Evolutionary conservation across 2,888 invertebrate genomes (phyloP), one percentile per base, ranked within the genome.

Genomic region (Rotaria socialis): DNA sequence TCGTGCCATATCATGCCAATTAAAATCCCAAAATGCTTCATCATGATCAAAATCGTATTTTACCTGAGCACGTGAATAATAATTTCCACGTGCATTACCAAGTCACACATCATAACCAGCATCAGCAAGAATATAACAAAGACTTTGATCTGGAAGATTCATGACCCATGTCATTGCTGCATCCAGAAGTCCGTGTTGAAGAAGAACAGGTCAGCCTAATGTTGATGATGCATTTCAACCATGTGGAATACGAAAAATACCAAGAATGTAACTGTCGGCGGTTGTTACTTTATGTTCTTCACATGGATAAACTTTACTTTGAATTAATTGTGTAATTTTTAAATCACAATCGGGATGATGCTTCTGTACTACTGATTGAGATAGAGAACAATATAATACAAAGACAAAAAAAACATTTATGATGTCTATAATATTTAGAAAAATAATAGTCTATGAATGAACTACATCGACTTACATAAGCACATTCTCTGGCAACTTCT

Each of bases 61-160:
- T 10, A 93, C 90, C 89, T 95, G 95, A 2, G 93, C 93, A 89
- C 93, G 92, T 6, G 94, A 94, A 89, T 95, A 95, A 0, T 93
- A 93, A 89, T 95, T 96, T 0, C 96, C 96, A 88, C 96, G 92
- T 16, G 93, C 93, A 90, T 96, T 96, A 1, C 95, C 95, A 88
- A 96, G 89, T 96, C 96, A 96, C 93, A 92, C 89, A 94, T 93
- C 91, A 93, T 94, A 87, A 92, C 95, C 93, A 91, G 91, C 60
- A 60, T 92, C 91, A 41, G 91, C 90, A 86, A 92, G 88, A 7
- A 91, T 88, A 88, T 89, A 91, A 11, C 88, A 89, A 89, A 87
- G 74, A 74, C 93, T 93, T 89, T 94, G 93, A 86, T 93, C 91
- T 1, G 94, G 94, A 41, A 94, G 94, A 85, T 94, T 92, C 16